Base-by-base conservation (phyloP, 2,888 invertebrate genomes). In the Metellina segmentata region DNA sequence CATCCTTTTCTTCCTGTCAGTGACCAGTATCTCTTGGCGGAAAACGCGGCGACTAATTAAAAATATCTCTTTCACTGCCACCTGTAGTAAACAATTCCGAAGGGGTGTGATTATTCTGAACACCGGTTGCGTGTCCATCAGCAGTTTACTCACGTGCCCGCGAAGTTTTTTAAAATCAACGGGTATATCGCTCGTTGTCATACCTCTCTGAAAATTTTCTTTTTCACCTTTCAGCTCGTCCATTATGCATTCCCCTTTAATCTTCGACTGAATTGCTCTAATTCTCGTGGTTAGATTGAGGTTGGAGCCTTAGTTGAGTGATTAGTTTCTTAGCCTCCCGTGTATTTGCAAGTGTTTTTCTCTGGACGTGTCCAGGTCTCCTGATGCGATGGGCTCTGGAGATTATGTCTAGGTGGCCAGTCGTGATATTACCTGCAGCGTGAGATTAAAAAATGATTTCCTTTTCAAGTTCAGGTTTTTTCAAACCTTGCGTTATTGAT, bases 261-360 rank as follows among this genome's bases (percentile, higher is more conserved):
- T 79, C 53, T 79, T 79, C 11, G 16, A 16, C 61, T 61, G 79
- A 79, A 79, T 79, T 61, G 79, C 79, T 79, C 79, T 79, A 79
- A 79, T 79, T 79, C 61, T 79, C 13, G 61, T 13, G 61, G 61
- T 11, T 11, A 61, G 61, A 61, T 61, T 13, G 61, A 13, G 61
- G 61, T 61, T 61, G 61, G 8, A 61, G 16, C 11, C 13, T 61
- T 16, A 16, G 61, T 16, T 61, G 61, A 61, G 61, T 9, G 61
- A 61, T 61, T 61, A 61, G 61, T 11, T 61, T 61, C 4, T 34
- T 34, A 34, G 34, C 34, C 34, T 61, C 11, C 61, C 9, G 9
- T 16, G 61, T 16, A 16, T 61, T 61, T 61, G 61, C 9, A 16
- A 61, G 61, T 61, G 34, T 34, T 34, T 34, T 34, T 34, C 61